Evolutionary conservation across 2,797 vertebrate genomes (phyloP).

Genomic region (Chaenodraco wilsoni): DNA sequence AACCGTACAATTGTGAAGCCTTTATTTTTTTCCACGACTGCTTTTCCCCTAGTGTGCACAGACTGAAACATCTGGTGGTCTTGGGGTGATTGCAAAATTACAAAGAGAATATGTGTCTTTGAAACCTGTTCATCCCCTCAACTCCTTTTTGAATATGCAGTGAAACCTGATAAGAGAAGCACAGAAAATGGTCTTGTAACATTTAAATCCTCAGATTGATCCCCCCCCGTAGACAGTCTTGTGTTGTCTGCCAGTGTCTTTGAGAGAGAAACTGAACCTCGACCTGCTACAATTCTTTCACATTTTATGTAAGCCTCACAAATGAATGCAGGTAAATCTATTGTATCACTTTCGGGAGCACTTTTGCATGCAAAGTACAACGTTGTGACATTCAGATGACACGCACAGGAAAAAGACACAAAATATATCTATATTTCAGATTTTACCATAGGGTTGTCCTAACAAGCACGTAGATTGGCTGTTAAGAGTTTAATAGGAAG

Average conservation of each 20-base stretch:
- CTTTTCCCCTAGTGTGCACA: conserved; percentile 15
- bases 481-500: conserved; percentile 52
- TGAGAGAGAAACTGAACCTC: conserved; percentile 33
- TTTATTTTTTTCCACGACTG: conserved; percentile 15
- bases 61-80: conserved; percentile 37
- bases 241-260: conserved; percentile 42
- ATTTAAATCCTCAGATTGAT: conserved; percentile 38
- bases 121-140: conserved; percentile 29
- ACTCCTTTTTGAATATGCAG: conserved; percentile 27
- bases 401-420: conserved; percentile 23
- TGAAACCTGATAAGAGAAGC: conserved; percentile 37
- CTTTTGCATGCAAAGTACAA: neutral
- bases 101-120: conserved; percentile 48
- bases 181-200: conserved; percentile 30
- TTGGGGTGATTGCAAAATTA: conserved; percentile 55
- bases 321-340: conserved; percentile 18
- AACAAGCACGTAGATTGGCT: conserved; percentile 32
- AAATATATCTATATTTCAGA: conserved; percentile 51
- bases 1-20: conserved; percentile 35
- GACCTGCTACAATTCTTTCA: conserved; percentile 19
- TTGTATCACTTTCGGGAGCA: conserved; percentile 22
- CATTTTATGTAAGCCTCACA: conserved; percentile 21
- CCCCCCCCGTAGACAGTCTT: conserved; percentile 36
- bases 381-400: conserved; percentile 25
- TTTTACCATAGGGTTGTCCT: conserved; percentile 39